These are phyloP conservation scores for Sterna hirundo DNA, from an alignment of 2,113 vertebrate genomes.

Conservation along the genomic window DNA sequence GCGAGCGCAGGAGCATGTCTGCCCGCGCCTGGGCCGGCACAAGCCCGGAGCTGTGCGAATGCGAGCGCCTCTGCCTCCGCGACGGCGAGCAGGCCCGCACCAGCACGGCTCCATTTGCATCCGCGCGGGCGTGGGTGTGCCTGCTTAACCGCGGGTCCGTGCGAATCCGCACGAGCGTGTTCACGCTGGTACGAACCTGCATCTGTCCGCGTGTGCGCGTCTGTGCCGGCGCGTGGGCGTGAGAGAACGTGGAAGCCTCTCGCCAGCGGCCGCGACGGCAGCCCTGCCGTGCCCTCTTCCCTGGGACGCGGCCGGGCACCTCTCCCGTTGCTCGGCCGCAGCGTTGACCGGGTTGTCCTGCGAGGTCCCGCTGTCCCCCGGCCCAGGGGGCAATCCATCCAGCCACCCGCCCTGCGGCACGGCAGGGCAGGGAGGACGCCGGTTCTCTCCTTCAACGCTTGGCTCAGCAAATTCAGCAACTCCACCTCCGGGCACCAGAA, in stretches of 20 bases:
- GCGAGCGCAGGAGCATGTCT: background rate
- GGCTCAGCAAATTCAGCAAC: background rate
- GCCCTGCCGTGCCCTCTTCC: rapidly evolving
- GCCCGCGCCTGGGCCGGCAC: background rate
- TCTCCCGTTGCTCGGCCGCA: background rate
- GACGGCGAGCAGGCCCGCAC: background rate
- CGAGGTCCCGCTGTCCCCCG: rapidly evolving
- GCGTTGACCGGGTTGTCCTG: background rate
- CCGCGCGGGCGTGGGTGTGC: background rate
- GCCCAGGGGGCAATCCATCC: background rate
- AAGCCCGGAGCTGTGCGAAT: background rate
- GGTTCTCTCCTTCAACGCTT: background rate
- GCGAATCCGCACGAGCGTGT: background rate
- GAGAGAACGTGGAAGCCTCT: background rate
- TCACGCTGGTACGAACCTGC: background rate
- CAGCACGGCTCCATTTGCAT: background rate
- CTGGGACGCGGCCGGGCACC: background rate
- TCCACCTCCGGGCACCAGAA: background rate
- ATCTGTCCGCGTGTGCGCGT: background rate
- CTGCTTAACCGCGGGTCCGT: background rate
- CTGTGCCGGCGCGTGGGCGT: background rate
- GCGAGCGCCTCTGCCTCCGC: background rate
- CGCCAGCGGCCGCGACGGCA: background rate
- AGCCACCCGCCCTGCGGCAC: background rate
- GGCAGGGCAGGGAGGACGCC: background rate